Evolutionary conservation across 2,888 invertebrate species (phyloP), one percentile per base, ranked within the genome.

Genomic region (Pristionchus exspectatus): DNA sequence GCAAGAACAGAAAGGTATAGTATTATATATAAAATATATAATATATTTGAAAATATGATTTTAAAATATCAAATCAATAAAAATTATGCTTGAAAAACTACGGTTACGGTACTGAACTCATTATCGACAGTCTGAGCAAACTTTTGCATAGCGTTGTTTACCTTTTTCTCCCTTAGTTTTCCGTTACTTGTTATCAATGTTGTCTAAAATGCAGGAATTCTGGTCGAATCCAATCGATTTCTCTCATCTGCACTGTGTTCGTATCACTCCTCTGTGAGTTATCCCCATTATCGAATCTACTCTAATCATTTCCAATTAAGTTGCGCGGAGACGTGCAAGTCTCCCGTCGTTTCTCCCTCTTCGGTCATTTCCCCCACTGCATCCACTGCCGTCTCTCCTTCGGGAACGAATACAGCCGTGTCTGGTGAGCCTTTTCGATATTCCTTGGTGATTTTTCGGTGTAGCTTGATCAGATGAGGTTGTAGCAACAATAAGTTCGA

Each of bases 181-280:
- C 16, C 59, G 2, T 30, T 63, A 59, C 56, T 33, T 33, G 33
- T 24, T 59, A 50, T 12, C 44, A 59, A 85, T 85, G 14, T 30
- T 33, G 27, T 85, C 27, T 30, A 50, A n/a, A 85, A 59, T 56
- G 30, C 24, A 87, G 87, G 87, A 87, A 30, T 87, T 87, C 72
- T 87, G 87, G 87, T n/a, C 87, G n/a, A 69, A 87, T 72, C 87
- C 87, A 2, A 87, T 87, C 30, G 87, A 87, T 66, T 87, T 87
- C 72, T 27, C 72, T 50, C 87, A 87, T 72, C 87, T 87, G 12
- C 87, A 87, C 24, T 87, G 87, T 24, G 56, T 87, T 87, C 69
- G 87, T 5, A 69, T 87, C 87, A 50, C 50, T 54, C 87, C 87
- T 30, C 30, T 54, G 87, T 87, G 69, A 66, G 87, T 69, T 38